These are phyloP conservation scores for Endotricha flammealis DNA, from an alignment of 2,888 invertebrate species.

Conservation along the genomic window DNA sequence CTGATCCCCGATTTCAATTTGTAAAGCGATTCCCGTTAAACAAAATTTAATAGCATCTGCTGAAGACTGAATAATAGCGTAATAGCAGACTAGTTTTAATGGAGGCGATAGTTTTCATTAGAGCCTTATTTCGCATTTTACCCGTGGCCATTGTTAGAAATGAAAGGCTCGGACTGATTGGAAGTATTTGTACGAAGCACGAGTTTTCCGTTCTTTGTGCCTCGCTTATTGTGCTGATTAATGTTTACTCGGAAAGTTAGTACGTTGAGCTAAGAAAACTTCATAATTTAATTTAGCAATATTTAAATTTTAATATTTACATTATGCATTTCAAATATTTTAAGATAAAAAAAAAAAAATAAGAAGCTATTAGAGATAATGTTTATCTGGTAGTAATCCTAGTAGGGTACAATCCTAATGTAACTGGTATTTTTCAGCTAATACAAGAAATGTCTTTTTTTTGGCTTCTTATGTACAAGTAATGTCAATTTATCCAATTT, in stretches of 20 bases:
- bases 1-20: neutral
- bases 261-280: neutral
- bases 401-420: too few species aligned
- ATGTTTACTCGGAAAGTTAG: conserved; percentile 39
- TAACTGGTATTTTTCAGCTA: too few species aligned
- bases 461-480: too few species aligned
- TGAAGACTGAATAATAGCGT: conserved; percentile 46
- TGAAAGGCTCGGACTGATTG: conserved; percentile 47
- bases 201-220: conserved; percentile 39
- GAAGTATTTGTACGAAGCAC: conserved; percentile 52
- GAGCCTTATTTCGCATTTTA: conserved; percentile 48
- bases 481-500: too few species aligned
- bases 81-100: conserved; percentile 29
- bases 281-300: too few species aligned
- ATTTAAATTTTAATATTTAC: too few species aligned
- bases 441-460: too few species aligned
- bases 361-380: too few species aligned
- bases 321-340: too few species aligned
- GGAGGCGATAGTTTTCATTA: conserved; percentile 52
- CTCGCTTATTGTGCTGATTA: conserved; percentile 49
- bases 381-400: too few species aligned
- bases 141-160: conserved; percentile 35
- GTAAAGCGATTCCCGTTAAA: conserved; percentile 11
- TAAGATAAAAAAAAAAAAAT: too few species aligned
- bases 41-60: conserved; percentile 43